Evolutionary conservation across 2,888 invertebrate species (phyloP).

Genomic region (Sepiola atlantica): DNA sequence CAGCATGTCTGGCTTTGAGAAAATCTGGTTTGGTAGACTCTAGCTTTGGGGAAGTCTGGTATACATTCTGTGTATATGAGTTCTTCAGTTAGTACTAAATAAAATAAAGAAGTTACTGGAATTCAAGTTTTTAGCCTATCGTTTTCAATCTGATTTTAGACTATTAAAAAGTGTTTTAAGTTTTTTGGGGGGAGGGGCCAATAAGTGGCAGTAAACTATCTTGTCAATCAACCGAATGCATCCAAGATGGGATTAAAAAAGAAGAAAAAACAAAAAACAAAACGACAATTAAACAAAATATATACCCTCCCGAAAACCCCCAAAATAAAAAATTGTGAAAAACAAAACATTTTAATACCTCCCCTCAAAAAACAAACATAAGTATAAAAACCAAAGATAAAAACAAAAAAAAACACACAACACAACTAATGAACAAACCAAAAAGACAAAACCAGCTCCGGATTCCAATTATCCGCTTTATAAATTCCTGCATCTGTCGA

Average conservation of each 20-base stretch:
- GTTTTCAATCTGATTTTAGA: neutral
- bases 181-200: neutral
- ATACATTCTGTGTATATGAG: too few relatives aligned
- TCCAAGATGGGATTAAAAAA: neutral
- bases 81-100: too few relatives aligned
- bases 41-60: too few relatives aligned
- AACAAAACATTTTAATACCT: too few relatives aligned
- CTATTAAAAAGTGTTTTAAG: neutral
- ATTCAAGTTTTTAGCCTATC: neutral
- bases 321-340: too few relatives aligned
- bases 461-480: slow-evolving; percentile 32
- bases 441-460: neutral
- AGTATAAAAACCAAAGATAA: neutral
- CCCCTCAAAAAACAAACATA: too few relatives aligned
- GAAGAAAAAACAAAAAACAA: neutral
- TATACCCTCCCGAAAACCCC: too few relatives aligned
- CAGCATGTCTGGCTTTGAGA: too few relatives aligned
- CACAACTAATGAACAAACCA: neutral
- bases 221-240: neutral
- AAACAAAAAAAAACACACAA: neutral
- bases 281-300: too few relatives aligned
- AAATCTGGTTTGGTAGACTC: too few relatives aligned
- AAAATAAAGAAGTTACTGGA: neutral
- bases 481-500: neutral
- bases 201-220: neutral